These are phyloP conservation scores for Popillia japonica DNA, from an alignment of 1,140 invertebrate species.

Conservation along the genomic window DNA sequence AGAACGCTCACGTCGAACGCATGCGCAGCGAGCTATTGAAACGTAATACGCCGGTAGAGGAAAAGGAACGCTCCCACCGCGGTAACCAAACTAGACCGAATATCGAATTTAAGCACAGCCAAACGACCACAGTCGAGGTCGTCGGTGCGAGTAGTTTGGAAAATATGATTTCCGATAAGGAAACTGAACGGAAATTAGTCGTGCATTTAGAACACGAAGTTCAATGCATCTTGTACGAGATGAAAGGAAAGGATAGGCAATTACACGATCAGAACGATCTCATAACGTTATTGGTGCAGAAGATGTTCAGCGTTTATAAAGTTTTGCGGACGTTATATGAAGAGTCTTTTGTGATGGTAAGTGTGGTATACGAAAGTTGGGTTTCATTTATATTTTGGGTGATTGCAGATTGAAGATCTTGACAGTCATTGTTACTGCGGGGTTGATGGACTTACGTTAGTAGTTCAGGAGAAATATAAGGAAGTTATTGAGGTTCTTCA, in stretches of 20 bases:
- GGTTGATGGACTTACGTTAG: neutral
- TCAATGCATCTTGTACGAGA: neutral
- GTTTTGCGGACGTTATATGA: conserved; percentile 45
- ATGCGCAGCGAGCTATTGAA: neutral
- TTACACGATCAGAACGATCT: conserved; percentile 45
- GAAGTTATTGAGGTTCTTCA: neutral
- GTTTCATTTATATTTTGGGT: neutral
- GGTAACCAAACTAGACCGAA: neutral
- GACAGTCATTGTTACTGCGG: neutral
- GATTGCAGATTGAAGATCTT: neutral
- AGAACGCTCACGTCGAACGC: neutral
- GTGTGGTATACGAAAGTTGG: neutral
- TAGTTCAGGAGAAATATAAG: neutral
- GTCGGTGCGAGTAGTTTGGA: neutral
- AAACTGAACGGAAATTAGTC: conserved; percentile 2
- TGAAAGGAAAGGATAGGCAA: conserved; percentile 42
- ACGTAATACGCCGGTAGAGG: neutral
- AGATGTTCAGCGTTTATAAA: conserved; percentile 44
- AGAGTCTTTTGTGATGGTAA: conserved; percentile 18
- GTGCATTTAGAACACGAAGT: conserved; percentile 1
- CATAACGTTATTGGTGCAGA: conserved; percentile 45
- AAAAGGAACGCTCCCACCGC: neutral
- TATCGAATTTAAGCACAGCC: neutral
- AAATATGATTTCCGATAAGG: neutral
- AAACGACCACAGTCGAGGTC: neutral